Base-by-base conservation (phyloP, 2,888 invertebrate species). In the Torymus tubicola region DNA sequence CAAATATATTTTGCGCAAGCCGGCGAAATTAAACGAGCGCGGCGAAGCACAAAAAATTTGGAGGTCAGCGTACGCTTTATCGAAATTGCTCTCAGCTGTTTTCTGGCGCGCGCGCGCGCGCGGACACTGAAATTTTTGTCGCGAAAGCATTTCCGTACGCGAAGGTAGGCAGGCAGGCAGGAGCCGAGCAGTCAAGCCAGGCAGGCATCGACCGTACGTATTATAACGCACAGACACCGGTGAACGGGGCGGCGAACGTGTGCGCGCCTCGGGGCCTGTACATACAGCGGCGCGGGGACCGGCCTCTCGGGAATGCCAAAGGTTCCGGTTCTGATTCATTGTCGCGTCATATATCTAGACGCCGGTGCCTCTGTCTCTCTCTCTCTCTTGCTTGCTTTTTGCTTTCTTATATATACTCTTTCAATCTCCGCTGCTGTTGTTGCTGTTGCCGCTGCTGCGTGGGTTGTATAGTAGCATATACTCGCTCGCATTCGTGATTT, bases 241-340 rank as follows among this genome's bases (percentile, higher is more conserved):
- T 31, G 31, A 31, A 31, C 31, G 31, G 31, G 31, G 31, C 31
- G 31, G 31, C 31, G 31, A 31, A 31, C 31, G 31, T 31, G 31
- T 31, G 55, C 63, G 42, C 53, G 13, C 72, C 67, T 53, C 24
- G 50, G 18, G 63, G 63, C 31, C 63, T 24, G 13, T 64, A 42
- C 31, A 53, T 53, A 77, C 21, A n/a, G 69, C 68, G 52, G 70
- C 83, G 18, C 57, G 77, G 64, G 64, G 67, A 75, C 79, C 82
- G 84, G 84, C 84, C 85, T 83, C 85, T 85, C 84, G 85, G 86
- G 87, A 88, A 88, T 88, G 87, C 87, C 86, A 85, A 86, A 84
- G 88, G 88, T 88, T 87, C 88, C 88, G 88, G 87, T 88, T 87
- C 88, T 88, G 88, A 88, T 86, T 88, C 88, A 87, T 87, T 87